A percentile compares a stretch with the other conserved stretches of the same genome.
These are phyloP conservation scores for Capromys pilorides DNA, from an alignment of 2,797 vertebrate species.

Conservation along the genomic window DNA sequence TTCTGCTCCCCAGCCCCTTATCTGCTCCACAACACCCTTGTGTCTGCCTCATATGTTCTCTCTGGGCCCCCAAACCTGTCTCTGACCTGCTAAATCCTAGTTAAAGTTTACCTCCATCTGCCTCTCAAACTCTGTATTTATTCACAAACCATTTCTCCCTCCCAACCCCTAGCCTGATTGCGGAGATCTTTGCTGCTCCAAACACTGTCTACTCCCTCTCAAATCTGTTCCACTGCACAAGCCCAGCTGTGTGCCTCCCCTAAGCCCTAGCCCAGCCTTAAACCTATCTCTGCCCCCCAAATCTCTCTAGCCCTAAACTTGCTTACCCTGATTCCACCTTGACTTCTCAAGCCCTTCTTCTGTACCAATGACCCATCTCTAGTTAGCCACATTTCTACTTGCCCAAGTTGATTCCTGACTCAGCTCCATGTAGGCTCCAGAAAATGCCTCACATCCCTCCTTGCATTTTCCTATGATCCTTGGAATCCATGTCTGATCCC, in stretches of 20 bases:
- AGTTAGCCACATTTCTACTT: not conserved
- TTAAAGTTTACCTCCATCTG: not conserved
- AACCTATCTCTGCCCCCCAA: not conserved
- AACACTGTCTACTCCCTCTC: not conserved
- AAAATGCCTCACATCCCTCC: not conserved
- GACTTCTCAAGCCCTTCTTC: not conserved
- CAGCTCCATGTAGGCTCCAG: not conserved
- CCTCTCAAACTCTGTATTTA: conserved; percentile 15
- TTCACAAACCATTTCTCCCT: not conserved
- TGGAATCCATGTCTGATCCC: conserved; percentile 17
- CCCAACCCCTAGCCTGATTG: not conserved
- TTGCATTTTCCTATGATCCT: not conserved
- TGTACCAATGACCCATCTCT: not conserved
- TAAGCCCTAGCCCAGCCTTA: not conserved
- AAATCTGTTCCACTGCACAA: conserved; percentile 13
- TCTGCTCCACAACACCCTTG: not conserved
- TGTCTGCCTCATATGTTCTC: conserved; percentile 17
- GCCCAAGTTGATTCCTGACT: not conserved
- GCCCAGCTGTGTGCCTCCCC: not conserved
- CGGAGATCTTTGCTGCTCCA: conserved; percentile 30
- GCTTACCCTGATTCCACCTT: not conserved
- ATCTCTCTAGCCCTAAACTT: not conserved
- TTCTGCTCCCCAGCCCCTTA: conserved; percentile 9
- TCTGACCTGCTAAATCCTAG: conserved; percentile 10
- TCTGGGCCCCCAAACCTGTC: not conserved